Percentiles rank a stretch among this genome's conserved stretches.
These are phyloP conservation scores for Andrena minutula DNA, from an alignment of 2,888 invertebrate genomes.

Conservation along the genomic window DNA sequence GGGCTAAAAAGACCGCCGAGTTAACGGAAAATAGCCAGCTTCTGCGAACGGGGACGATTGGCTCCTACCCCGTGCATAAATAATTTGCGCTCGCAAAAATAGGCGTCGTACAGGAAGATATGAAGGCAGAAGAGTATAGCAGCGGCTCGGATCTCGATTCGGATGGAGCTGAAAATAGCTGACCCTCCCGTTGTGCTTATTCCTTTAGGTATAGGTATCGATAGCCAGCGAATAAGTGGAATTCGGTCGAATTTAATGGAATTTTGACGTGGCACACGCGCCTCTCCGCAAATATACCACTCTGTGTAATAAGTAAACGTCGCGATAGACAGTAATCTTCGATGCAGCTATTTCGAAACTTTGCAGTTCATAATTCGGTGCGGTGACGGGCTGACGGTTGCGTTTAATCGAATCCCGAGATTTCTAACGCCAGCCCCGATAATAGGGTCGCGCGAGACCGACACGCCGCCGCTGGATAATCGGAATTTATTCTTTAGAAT, in stretches of 20 bases:
- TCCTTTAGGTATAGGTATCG: too few species aligned
- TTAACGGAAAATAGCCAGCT: not conserved
- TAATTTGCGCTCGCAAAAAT: not conserved
- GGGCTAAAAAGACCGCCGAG: not conserved
- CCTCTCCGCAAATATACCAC: too few species aligned
- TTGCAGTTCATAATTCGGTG: constrained; percentile 46
- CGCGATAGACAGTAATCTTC: too few species aligned
- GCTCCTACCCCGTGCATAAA: not conserved
- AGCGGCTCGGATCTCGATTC: too few species aligned
- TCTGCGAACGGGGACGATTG: not conserved
- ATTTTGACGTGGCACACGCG: too few species aligned
- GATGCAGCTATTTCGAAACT: too few species aligned
- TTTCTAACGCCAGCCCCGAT: constrained; percentile 32
- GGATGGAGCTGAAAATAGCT: not conserved
- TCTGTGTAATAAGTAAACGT: too few species aligned
- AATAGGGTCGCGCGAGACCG: constrained; percentile 24
- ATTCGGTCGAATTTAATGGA: too few species aligned
- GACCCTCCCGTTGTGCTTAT: not conserved
- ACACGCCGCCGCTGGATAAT: constrained; percentile 69
- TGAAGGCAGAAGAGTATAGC: not conserved
- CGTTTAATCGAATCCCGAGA: constrained; percentile 73
- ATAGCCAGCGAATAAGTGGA: too few species aligned
- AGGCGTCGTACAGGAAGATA: too few species aligned
- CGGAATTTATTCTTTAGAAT: constrained; percentile 76
- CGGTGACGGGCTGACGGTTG: constrained; percentile 36